Evolutionary conservation across 2,113 vertebrate genomes (phyloP).

Genomic region (Calcarius ornatus): DNA sequence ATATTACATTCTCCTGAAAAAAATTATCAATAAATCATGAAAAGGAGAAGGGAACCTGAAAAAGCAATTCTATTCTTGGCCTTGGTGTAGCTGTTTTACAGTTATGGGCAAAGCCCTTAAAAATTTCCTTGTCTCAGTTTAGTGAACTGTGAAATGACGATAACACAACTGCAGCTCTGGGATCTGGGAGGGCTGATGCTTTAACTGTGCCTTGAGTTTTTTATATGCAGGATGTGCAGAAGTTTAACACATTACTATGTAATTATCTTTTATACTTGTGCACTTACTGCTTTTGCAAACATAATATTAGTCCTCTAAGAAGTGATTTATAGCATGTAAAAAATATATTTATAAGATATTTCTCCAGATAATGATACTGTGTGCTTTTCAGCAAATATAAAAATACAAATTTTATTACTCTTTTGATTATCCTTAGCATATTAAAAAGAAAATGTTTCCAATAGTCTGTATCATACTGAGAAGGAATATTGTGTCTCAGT

Average conservation of each 20-base stretch:
- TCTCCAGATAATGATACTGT: background rate
- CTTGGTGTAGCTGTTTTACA: background rate
- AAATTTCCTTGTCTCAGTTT: conserved; percentile 3
- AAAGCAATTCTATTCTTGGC: background rate
- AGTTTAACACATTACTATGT: background rate
- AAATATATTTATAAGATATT: background rate
- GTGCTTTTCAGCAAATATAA: background rate
- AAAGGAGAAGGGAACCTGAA: background rate
- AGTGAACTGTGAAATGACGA: background rate
- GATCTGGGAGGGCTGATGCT: background rate
- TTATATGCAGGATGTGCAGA: background rate
- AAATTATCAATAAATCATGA: background rate
- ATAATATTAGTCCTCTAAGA: background rate
- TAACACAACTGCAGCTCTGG: background rate
- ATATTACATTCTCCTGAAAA: background rate
- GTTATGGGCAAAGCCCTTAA: background rate
- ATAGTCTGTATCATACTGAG: background rate
- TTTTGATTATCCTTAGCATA: background rate
- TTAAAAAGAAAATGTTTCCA: background rate
- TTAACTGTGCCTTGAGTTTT: background rate
- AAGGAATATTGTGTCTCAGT: background rate
- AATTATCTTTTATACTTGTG: background rate
- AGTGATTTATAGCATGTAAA: background rate
- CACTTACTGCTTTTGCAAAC: background rate
- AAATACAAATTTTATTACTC: background rate